phyloP scores from a whole-genome alignment of 1,140 invertebrate genomes.

The Zophobas morio region DNA sequence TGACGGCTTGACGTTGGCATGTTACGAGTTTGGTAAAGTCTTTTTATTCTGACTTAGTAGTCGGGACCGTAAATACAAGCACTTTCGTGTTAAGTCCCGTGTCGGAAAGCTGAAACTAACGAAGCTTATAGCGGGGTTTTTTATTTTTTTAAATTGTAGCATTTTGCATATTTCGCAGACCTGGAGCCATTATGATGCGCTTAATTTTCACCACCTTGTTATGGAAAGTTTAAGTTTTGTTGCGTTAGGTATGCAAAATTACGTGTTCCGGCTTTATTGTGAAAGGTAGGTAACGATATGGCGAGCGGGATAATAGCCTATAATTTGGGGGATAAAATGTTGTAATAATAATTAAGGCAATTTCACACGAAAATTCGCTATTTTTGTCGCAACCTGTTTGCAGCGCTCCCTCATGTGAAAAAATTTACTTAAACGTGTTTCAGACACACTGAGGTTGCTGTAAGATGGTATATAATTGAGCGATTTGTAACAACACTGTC shows the following conservation, averaged over 20 bases:
- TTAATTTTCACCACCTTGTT: slow-evolving; percentile 11
- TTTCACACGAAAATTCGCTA: not conserved
- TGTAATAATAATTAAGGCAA: slow-evolving; percentile 8
- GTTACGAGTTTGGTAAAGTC: slow-evolving; percentile 3
- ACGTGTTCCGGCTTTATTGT: slow-evolving; percentile 6
- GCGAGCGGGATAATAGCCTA: not conserved
- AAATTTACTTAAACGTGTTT: too few relatives aligned
- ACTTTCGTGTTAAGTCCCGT: not conserved
- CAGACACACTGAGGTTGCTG: too few relatives aligned
- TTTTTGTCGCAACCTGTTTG: too few relatives aligned
- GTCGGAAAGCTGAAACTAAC: not conserved
- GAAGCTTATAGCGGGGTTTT: not conserved
- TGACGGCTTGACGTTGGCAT: slow-evolving; percentile 29
- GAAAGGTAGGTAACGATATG: slow-evolving; percentile 7
- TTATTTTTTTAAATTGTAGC: slow-evolving; percentile 3
- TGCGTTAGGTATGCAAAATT: not conserved
- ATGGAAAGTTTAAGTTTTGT: slow-evolving; percentile 1
- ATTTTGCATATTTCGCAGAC: not conserved
- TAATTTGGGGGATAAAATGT: slow-evolving; percentile 5
- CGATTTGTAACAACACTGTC: too few relatives aligned
- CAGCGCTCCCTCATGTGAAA: too few relatives aligned
- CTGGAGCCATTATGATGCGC: not conserved
- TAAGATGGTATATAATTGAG: too few relatives aligned
- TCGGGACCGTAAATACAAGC: too few relatives aligned
- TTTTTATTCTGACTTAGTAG: not conserved